Evolutionary conservation across 2,888 invertebrate species (phyloP).

Genomic region (Brachycybe producta): DNA sequence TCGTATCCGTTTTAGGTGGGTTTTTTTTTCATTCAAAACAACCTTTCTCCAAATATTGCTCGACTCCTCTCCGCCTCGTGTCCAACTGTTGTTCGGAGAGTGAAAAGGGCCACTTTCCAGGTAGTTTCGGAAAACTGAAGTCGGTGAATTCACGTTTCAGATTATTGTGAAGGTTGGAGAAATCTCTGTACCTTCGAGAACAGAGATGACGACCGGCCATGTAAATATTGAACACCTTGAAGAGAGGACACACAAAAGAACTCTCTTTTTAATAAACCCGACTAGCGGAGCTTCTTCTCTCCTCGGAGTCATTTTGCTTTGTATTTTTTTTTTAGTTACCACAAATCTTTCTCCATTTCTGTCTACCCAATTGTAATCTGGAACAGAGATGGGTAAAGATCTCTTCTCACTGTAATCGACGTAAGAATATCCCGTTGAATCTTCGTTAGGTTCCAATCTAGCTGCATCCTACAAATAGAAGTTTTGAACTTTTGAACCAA

Average conservation of each 20-base stretch:
- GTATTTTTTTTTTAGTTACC: slow-evolving; percentile 36
- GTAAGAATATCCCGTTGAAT: slow-evolving; percentile 56
- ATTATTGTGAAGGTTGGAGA: slow-evolving; percentile 72
- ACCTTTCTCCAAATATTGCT: slow-evolving; percentile 89
- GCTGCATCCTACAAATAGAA: slow-evolving; percentile 55
- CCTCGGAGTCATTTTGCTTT: neutral
- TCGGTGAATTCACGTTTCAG: slow-evolving; percentile 88
- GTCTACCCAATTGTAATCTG: slow-evolving; percentile 85
- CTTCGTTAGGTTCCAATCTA: slow-evolving; percentile 69
- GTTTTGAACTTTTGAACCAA: neutral
- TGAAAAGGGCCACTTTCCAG: slow-evolving; percentile 97
- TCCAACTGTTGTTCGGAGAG: slow-evolving; percentile 96
- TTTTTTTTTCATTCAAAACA: slow-evolving; percentile 4
- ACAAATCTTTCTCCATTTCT: slow-evolving; percentile 80
- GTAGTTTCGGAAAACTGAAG: slow-evolving; percentile 91
- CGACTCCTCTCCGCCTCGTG: slow-evolving; percentile 79
- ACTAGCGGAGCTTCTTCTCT: neutral
- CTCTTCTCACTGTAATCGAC: slow-evolving; percentile 92
- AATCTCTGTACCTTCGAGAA: slow-evolving; percentile 90
- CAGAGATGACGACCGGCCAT: slow-evolving; percentile 98
- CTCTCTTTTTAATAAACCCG: neutral
- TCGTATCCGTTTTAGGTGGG: neutral
- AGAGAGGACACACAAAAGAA: slow-evolving; percentile 10
- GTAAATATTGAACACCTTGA: slow-evolving; percentile 77
- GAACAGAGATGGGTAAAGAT: slow-evolving; percentile 58